Percentiles rank a stretch among this genome's conserved stretches.
phyloP scores from a whole-genome alignment of 2,113 vertebrate species.

The Equus przewalskii region DNA sequence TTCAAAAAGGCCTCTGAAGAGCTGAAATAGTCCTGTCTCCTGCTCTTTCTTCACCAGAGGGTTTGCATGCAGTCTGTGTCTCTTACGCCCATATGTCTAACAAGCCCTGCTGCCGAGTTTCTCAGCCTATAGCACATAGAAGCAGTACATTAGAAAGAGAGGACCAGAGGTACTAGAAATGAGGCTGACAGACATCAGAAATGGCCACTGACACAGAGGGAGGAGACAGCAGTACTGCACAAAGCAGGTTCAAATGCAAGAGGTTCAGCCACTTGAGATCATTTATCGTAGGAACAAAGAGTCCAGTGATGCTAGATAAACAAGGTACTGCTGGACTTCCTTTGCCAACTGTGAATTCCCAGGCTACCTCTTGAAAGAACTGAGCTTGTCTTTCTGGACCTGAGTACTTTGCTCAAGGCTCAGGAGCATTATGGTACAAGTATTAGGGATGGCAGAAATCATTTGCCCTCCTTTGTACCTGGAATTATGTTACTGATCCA shows the following conservation, averaged over 20 bases:
- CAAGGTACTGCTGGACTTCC: neutral
- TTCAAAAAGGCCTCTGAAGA: neutral
- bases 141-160: neutral
- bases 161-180: neutral
- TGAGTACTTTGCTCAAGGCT: neutral
- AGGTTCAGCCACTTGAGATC: neutral
- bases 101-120: neutral
- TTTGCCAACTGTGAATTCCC: constrained; percentile 29
- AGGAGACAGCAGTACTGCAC: neutral
- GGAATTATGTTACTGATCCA: neutral
- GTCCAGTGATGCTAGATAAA: neutral
- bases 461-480: neutral
- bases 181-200: neutral
- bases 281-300: neutral
- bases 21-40: neutral
- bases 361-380: constrained; percentile 8
- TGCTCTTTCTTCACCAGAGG: neutral
- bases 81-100: neutral
- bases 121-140: neutral
- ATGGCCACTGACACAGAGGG: neutral
- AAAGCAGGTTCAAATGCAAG: constrained; percentile 24
- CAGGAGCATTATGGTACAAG: neutral
- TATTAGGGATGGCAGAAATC: neutral
- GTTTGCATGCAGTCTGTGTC: neutral
- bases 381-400: neutral